A percentile compares a stretch with the other conserved stretches of the same genome.
Conservation (phyloP, 2,888 invertebrate species). For the Sthenelais limicola region DNA sequence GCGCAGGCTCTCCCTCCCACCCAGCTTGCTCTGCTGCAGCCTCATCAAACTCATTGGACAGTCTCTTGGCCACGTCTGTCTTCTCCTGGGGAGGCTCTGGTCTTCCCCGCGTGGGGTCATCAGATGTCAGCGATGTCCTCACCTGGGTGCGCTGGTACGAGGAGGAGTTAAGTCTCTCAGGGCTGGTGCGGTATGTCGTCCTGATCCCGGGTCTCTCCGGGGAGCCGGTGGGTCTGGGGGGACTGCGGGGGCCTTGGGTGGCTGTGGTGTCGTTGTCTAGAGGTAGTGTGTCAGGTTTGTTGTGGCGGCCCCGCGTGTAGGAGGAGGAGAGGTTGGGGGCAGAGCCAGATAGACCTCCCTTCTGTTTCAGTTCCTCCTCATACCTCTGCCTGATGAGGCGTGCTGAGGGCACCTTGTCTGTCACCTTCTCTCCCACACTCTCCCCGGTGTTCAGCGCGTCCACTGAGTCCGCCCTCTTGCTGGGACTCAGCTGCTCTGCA, state of each 20-base stretch:
- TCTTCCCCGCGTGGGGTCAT: not conserved
- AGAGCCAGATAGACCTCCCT: not conserved
- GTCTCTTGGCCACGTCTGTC: not conserved
- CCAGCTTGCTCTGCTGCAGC: too few species aligned
- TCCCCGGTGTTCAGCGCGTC: constrained; percentile 16
- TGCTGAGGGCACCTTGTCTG: constrained; percentile 29
- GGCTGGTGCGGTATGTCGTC: too few species aligned
- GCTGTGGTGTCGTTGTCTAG: not conserved
- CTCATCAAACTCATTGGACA: too few species aligned
- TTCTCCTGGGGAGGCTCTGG: not conserved
- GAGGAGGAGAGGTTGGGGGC: not conserved
- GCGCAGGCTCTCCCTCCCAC: too few species aligned
- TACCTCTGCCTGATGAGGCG: constrained; percentile 32
- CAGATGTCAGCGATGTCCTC: not conserved
- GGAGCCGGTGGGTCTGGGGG: not conserved
- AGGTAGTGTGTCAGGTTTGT: constrained; percentile 18
- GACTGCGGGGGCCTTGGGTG: not conserved
- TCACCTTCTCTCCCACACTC: not conserved
- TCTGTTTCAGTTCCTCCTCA: constrained; percentile 29
- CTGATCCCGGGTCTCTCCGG: constrained; percentile 8
- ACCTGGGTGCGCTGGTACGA: not conserved
- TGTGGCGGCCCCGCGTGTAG: not conserved
- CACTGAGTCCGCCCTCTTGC: constrained; percentile 34
- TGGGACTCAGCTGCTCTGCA: not conserved
- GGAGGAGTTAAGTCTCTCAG: too few species aligned